Evolutionary conservation across 2,797 vertebrate species (phyloP), one percentile per base, ranked within the genome.

Genomic region (Taeniopygia guttata): DNA sequence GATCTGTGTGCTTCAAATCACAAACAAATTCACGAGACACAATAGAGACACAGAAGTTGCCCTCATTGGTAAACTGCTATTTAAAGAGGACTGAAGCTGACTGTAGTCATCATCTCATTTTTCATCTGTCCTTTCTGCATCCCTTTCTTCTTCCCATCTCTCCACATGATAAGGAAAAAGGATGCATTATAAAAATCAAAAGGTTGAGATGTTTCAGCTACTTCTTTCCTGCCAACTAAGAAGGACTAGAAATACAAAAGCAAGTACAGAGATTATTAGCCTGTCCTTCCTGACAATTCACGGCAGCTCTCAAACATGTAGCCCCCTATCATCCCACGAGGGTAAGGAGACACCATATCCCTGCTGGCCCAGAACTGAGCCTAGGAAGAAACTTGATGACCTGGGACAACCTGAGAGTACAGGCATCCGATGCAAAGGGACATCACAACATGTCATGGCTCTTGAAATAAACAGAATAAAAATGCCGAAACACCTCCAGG

Each of bases 271-370:
- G 23, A 40, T 49, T 45, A 49, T 34, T 54, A 77, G 54, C 25
- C 45, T 5, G 1, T 64, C n/a, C 49, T 64, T 8, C 2, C 34
- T 27, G 34, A 60, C 46, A 36, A 46, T 11, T 38, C 25, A 18
- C 11, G 9, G 16, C 38, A 42, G 32, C 54, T 80, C 36, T 46
- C 49, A 36, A 9, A 16, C 51, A 34, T 15, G n/a, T 2, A 3
- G 5, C 1, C 7, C 30, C 26, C 5, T 1, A 0, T 16, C 7
- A n/a, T 48, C 6, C 51, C 30, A 14, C 0, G 0, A n/a, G 22
- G 34, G 8, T 21, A 40, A 73, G 59, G 51, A 27, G 27, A 46
- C 11, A 46, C 6, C 18, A n/a, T 9, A 55, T n/a, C 36, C 30
- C 43, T 30, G n/a, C 68, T 38, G 25, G 48, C 43, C 52, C 45